Conservation (phyloP, 2,888 invertebrate genomes). For the Chloromyia formosa region DNA sequence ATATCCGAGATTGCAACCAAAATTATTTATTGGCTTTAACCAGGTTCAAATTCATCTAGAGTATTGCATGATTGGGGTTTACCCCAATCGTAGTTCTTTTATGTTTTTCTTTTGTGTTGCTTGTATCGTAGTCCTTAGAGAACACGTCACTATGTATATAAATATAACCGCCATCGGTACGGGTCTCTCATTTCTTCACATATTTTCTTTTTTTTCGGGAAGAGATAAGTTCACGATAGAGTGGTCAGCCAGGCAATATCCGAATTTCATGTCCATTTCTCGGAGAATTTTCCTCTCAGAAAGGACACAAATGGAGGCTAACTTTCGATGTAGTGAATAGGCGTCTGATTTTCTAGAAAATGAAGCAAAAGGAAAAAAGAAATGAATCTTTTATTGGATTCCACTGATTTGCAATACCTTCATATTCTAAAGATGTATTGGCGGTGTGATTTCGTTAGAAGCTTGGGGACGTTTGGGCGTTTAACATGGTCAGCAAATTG, state of each 20-base stretch:
- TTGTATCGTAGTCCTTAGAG: background rate
- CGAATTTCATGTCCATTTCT: background rate
- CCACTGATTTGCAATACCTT: background rate
- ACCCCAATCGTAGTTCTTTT: no score
- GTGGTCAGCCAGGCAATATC: slow-evolving; percentile 18
- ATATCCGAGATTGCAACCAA: no score
- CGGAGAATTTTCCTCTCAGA: background rate
- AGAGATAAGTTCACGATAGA: background rate
- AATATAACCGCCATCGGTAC: slow-evolving; percentile 20
- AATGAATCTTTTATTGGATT: slow-evolving; percentile 25
- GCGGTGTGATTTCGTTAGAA: no score
- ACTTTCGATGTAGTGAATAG: background rate
- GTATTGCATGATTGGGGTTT: no score
- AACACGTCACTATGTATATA: background rate
- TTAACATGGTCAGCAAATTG: no score
- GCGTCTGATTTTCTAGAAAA: background rate
- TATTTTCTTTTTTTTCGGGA: no score
- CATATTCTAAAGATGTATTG: background rate
- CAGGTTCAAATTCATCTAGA: no score
- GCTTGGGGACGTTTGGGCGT: no score
- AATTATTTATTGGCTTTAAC: no score
- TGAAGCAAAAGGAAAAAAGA: background rate
- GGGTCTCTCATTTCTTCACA: background rate
- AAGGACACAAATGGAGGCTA: background rate
- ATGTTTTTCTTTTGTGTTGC: background rate